Percentiles rank a stretch among this genome's conserved stretches.
Evolutionary conservation across 2,113 vertebrate species (phyloP).

Genomic region (Cettia cetti): DNA sequence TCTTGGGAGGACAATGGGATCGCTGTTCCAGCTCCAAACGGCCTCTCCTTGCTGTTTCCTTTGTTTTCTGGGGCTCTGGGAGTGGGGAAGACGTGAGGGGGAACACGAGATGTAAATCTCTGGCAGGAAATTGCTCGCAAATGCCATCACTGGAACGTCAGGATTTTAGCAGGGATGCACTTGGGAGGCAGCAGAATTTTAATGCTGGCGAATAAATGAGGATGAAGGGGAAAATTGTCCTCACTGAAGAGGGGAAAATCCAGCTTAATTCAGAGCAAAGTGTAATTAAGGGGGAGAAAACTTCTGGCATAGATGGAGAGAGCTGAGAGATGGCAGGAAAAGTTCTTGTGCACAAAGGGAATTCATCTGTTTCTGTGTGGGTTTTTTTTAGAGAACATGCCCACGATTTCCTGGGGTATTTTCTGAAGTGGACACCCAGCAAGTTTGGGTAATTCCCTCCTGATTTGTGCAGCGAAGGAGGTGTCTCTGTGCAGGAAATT

Average conservation of each 20-base stretch:
- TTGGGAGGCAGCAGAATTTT: background rate
- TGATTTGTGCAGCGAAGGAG: background rate
- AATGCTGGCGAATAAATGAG: background rate
- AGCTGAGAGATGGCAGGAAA: background rate
- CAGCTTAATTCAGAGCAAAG: background rate
- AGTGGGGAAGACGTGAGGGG: background rate
- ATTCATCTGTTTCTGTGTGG: rapidly evolving
- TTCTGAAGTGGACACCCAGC: background rate
- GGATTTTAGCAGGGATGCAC: background rate
- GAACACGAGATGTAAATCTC: background rate
- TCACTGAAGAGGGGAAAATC: background rate
- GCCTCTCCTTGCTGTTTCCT: background rate
- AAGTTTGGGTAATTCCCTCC: background rate
- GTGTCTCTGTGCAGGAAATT: background rate
- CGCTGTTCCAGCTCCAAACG: background rate
- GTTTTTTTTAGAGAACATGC: background rate
- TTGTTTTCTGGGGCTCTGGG: background rate
- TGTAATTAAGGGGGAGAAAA: background rate
- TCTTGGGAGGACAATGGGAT: background rate
- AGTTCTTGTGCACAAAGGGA: background rate
- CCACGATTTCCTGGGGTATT: background rate
- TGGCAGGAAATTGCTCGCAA: background rate
- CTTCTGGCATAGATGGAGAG: background rate
- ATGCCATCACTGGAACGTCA: background rate
- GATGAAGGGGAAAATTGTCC: background rate